These are phyloP conservation scores for Xestia sexstrigata DNA, from an alignment of 2,888 invertebrate genomes.

Conservation along the genomic window DNA sequence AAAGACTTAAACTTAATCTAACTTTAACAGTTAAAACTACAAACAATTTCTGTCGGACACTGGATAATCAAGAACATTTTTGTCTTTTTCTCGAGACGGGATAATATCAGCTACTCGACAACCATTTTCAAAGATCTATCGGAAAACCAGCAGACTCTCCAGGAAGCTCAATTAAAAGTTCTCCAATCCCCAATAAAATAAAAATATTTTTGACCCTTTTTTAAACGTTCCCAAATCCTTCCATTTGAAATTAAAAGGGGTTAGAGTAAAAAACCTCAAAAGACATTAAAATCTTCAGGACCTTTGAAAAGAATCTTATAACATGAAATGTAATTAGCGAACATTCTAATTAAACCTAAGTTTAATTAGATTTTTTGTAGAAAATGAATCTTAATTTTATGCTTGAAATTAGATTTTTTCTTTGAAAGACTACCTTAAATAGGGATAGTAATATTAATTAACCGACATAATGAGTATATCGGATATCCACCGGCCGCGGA, in stretches of 20 bases:
- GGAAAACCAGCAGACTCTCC: no score
- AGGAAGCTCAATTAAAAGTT: neutral
- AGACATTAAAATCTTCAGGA: constrained; percentile 35
- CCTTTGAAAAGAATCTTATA: constrained; percentile 42
- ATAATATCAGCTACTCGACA: no score
- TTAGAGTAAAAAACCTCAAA: constrained; percentile 13
- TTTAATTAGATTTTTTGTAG: constrained; percentile 42
- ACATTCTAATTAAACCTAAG: constrained; percentile 44
- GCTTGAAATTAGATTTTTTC: constrained; percentile 20
- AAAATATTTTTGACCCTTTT: neutral
- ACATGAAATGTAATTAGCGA: constrained; percentile 46
- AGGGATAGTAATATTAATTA: neutral
- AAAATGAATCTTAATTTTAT: constrained; percentile 25
- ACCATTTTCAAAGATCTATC: no score
- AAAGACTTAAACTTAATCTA: neutral
- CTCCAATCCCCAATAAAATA: neutral
- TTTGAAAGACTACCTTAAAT: neutral
- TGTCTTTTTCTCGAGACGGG: neutral
- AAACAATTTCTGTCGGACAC: neutral
- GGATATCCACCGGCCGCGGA: neutral
- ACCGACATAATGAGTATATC: neutral
- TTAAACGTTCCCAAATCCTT: neutral
- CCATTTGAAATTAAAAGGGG: constrained; percentile 23
- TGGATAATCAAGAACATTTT: neutral
- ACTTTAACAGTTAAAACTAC: neutral